Base-by-base conservation (phyloP, 2,888 invertebrate genomes). In the Oligia fasciuncula region DNA sequence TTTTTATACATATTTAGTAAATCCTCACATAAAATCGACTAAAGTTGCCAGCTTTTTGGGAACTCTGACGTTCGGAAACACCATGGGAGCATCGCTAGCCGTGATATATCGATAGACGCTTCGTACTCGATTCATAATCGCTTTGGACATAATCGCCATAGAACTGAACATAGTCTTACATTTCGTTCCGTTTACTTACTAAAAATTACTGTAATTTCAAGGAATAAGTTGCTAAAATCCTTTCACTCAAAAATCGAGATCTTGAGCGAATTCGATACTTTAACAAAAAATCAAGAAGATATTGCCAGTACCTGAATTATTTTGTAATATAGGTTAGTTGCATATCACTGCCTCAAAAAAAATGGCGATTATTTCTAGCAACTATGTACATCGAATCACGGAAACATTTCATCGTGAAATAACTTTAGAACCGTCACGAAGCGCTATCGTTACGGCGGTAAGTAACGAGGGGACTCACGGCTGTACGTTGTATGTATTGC, bases 51-150 rank as follows among this genome's bases (percentile, higher is more conserved):
- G 91, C 89, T 87, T 90, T 86, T 84, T 88, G 85, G 87, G 87
- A 90, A 88, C 87, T 89, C 77, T 80, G 87, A 89, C 90, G 91
- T 92, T 91, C 92, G 93, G 93, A 93, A 93, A 94, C 94, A 94
- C 94, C 93, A 93, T 91, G 89, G 90, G 90, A 92, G 86, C 90
- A 91, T 91, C 89, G 88, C 88, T 89, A 88, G 89, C 88, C 90
- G 83, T 81, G 73, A 78, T 71, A 80, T 72, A 85, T 78, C 79
- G 84, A 85, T 86, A 76, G 70, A 73, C 84, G 85, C 81, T 88
- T 87, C 88, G 85, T 81, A 75, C 80, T 77, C 85, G 81, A 84
- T 80, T 74, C 17, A 57, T 35, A 76, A 81, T 81, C 81, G 63
- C 67, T 51, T 73, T 60, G 57, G 60, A 81, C 65, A 80, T 73